Conservation (phyloP, 1,140 invertebrate genomes). For the Tachypleus tridentatus region DNA sequence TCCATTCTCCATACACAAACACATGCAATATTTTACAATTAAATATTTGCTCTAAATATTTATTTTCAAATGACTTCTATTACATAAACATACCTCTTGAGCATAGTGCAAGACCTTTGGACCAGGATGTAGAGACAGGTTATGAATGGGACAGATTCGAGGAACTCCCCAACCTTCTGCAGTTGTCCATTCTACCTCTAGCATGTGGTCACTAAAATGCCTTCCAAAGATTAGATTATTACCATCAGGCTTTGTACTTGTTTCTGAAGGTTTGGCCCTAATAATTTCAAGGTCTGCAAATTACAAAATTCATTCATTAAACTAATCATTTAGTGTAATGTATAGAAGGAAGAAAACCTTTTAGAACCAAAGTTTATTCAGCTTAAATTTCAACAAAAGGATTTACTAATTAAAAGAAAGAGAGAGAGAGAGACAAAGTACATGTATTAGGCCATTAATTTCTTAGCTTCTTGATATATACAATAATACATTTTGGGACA, state of each 20-base stretch:
- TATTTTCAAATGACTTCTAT: background rate
- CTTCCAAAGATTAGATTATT: conserved; percentile 53
- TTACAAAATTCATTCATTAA: conserved; percentile 18
- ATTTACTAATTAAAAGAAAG: no score
- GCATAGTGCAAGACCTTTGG: conserved; percentile 92
- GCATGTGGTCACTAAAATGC: conserved; percentile 20
- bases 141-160: conserved; percentile 15
- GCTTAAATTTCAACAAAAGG: no score
- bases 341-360: no score
- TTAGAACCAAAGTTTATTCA: no score
- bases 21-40: conserved; percentile 5
- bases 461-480: no score
- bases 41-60: background rate
- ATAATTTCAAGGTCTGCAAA: conserved; percentile 38
- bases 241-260: conserved; percentile 58
- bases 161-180: conserved; percentile 15
- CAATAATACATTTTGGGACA: no score
- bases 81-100: conserved; percentile 50
- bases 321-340: no score
- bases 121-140: conserved; percentile 14
- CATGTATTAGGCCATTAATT: no score
- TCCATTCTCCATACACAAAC: background rate
- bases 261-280: conserved; percentile 83
- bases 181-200: conserved; percentile 14
- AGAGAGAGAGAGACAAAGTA: no score